phyloP scores from a whole-genome alignment of 1,140 invertebrate species.

The Centruroides vittatus region DNA sequence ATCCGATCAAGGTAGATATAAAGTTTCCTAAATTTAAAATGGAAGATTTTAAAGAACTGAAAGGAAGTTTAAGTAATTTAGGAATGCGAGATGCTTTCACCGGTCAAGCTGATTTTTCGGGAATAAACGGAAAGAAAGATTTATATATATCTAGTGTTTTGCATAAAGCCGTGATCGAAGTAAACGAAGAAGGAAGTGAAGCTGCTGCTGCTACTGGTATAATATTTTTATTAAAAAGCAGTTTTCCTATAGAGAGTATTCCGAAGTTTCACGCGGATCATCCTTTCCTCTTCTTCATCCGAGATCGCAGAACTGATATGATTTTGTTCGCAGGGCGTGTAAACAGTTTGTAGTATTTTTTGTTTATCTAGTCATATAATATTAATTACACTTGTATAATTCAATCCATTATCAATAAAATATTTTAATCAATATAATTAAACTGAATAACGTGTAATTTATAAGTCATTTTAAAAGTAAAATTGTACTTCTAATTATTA shows the following conservation, averaged over 20 bases:
- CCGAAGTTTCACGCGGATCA: constrained; percentile 1
- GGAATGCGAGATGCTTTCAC: neutral
- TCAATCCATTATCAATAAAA: no score
- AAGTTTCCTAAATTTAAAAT: constrained; percentile 60
- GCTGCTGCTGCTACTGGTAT: constrained; percentile 48
- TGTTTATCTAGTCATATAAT: no score
- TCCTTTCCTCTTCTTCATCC: constrained; percentile 4
- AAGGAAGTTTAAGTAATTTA: neutral
- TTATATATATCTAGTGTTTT: constrained; percentile 31
- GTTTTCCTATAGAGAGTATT: neutral
- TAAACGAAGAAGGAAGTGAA: constrained; percentile 61
- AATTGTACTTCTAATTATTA: no score
- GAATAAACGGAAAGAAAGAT: constrained; percentile 10
- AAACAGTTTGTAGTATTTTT: constrained; percentile 1
- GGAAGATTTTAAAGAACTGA: constrained; percentile 24
- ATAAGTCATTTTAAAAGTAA: no score
- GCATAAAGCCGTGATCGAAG: constrained; percentile 66
- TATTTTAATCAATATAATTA: no score
- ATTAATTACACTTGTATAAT: no score
- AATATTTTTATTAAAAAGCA: neutral
- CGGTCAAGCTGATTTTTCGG: neutral
- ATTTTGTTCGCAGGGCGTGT: neutral
- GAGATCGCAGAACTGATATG: neutral
- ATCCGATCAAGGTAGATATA: constrained; percentile 38
- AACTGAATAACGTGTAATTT: no score